A percentile compares a stretch with the other conserved stretches of the same genome.
phyloP scores from a whole-genome alignment of 2,888 invertebrate genomes.

The Chloromyia formosa region DNA sequence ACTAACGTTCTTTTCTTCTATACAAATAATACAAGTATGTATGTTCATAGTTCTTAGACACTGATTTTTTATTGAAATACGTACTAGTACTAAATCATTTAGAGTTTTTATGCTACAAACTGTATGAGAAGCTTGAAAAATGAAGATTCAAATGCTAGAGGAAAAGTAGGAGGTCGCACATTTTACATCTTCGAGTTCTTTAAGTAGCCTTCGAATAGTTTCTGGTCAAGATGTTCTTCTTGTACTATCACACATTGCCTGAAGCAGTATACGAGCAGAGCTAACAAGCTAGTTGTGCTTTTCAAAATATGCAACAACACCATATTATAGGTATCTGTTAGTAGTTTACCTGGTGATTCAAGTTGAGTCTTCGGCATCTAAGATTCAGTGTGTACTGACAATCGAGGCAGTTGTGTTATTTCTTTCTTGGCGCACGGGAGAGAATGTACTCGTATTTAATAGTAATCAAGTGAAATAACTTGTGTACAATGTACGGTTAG shows the following conservation, averaged over 20 bases:
- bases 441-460: not conserved
- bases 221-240: slow-evolving; percentile 21
- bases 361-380: not conserved
- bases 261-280: not conserved
- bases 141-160: not conserved
- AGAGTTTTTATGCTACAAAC: not conserved
- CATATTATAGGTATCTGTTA: not conserved
- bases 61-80: too few species aligned
- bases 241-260: not conserved
- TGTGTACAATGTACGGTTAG: not conserved
- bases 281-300: not conserved
- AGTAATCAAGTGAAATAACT: not conserved
- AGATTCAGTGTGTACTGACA: not conserved
- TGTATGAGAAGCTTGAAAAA: not conserved
- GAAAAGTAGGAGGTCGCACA: slow-evolving; percentile 16
- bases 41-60: too few species aligned
- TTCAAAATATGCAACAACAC: slow-evolving; percentile 7
- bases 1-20: too few species aligned
- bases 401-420: not conserved
- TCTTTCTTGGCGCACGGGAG: not conserved
- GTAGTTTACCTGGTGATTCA: not conserved
- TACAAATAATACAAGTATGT: too few species aligned
- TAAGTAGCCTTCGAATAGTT: slow-evolving; percentile 5
- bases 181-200: slow-evolving; percentile 19
- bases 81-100: too few species aligned